Base-by-base conservation (phyloP, 2,797 vertebrate species). In the Mastacembelus armatus region DNA sequence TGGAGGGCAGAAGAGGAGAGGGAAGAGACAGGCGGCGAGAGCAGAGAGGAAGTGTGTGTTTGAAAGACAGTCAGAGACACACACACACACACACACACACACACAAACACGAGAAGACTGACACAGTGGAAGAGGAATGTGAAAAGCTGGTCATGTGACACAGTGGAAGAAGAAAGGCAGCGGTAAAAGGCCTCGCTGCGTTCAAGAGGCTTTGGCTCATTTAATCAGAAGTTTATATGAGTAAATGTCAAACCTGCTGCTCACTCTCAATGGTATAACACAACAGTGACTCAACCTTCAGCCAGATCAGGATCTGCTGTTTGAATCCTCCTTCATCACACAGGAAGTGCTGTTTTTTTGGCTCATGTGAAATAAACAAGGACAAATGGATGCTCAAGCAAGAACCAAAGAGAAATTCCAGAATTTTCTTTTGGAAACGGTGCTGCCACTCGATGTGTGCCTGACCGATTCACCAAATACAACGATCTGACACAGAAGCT, bases 1-100 rank as follows among this genome's bases (percentile, higher is more conserved):
- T 84, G 93, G 92, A 90, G 92, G 83, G 93, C 92, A 95, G 95
- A 86, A 94, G 93, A 95, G 92, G 88, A 92, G 91, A 93, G 91
- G 92, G 79, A 90, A 80, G 80, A 54, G 55, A 71, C 66, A 88
- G 59, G 58, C 80, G 33, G 58, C 4, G 4, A 61, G 49, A 44
- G 56, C 45, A 48, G 33, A 55, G 45, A 83, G 79, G 68, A 78
- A 57, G 81, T 66, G 71, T 70, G 30, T 36, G 49, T 43, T 26
- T 64, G n/a, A 74, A 16, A 66, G 44, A 32, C 3, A 27, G 48
- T 47, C 8, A 19, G 21, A 49, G 43, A 54, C 2, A 40, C 3
- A 39, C 48, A 52, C 49, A 65, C 3, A 52, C 39, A 21, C 44
- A n/a, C n/a, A n/a, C n/a, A n/a, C n/a, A n/a, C n/a, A 54, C 2